Conservation (phyloP, 2,113 vertebrate species). For the Prochilodus magdalenae region DNA sequence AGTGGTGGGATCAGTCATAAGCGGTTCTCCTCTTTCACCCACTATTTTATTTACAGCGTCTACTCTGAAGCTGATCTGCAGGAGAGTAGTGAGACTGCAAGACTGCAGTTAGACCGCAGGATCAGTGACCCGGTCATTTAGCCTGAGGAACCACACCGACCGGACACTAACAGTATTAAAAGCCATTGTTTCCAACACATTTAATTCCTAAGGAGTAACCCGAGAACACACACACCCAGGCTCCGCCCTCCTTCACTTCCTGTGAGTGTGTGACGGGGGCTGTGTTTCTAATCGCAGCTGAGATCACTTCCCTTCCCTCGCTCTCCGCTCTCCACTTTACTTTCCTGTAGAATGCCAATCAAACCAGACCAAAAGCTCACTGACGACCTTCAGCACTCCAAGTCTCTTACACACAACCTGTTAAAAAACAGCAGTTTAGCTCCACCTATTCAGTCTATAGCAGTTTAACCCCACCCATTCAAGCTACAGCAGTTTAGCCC, state of each 20-base stretch:
- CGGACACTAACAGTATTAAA: neutral
- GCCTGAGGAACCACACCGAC: neutral
- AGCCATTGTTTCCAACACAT: conserved; percentile 4
- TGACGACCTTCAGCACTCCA: no score
- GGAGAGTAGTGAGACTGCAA: no score
- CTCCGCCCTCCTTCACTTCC: neutral
- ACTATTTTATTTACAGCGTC: no score
- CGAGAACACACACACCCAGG: no score
- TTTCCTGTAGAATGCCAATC: neutral
- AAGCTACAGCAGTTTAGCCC: no score
- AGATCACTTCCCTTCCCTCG: conserved; percentile 18
- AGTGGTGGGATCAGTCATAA: neutral
- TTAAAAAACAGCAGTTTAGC: no score
- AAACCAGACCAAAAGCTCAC: no score
- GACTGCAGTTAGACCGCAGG: no score
- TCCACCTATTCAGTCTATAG: no score
- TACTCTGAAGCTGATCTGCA: no score
- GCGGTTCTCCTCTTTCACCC: neutral
- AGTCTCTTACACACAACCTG: no score
- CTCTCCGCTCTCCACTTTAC: neutral
- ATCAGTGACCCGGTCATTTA: neutral
- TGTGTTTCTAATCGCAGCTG: conserved; percentile 13
- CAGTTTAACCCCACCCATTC: no score
- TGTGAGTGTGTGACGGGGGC: neutral
- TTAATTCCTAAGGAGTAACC: neutral